Evolutionary conservation across 2,888 invertebrate species (phyloP).

Genomic region (Eristalinus sepulchralis): DNA sequence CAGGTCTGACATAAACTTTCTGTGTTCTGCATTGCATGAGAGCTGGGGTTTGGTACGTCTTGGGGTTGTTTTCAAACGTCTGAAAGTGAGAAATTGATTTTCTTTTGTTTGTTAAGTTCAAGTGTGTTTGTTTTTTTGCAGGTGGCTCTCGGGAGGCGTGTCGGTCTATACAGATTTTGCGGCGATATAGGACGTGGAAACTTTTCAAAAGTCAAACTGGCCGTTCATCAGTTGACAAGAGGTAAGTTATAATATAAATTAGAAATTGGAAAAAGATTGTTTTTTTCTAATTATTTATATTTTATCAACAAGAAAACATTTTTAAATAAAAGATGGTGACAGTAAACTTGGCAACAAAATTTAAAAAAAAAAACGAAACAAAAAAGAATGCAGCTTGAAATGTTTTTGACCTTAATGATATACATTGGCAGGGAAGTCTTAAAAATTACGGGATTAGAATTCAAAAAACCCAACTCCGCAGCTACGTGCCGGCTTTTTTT

Average conservation of each 20-base stretch:
- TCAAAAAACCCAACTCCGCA: too few relatives aligned
- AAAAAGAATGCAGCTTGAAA: too few relatives aligned
- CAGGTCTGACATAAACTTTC: conserved; percentile 27
- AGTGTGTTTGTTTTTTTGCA: conserved; percentile 72
- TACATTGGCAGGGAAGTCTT: too few relatives aligned
- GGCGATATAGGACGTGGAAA: conserved; percentile 90
- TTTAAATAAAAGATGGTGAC: too few relatives aligned
- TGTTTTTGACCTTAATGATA: too few relatives aligned
- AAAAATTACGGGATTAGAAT: too few relatives aligned
- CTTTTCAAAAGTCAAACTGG: conserved; percentile 90
- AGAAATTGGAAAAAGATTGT: background rate
- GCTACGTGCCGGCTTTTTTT: too few relatives aligned
- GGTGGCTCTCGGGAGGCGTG: conserved; percentile 87
- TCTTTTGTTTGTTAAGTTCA: conserved; percentile 26
- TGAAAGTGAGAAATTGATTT: conserved; percentile 16
- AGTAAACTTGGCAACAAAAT: too few relatives aligned
- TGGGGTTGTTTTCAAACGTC: background rate
- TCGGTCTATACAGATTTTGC: conserved; percentile 88
- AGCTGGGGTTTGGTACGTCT: conserved; percentile 11
- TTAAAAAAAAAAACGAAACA: too few relatives aligned
- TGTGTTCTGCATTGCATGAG: background rate
- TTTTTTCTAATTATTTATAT: too few relatives aligned
- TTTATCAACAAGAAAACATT: too few relatives aligned
- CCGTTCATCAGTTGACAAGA: conserved; percentile 87
- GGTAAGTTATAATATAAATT: too few relatives aligned